phyloP scores from a whole-genome alignment of 2,888 invertebrate genomes.

The Omphaloscelis lunosa region DNA sequence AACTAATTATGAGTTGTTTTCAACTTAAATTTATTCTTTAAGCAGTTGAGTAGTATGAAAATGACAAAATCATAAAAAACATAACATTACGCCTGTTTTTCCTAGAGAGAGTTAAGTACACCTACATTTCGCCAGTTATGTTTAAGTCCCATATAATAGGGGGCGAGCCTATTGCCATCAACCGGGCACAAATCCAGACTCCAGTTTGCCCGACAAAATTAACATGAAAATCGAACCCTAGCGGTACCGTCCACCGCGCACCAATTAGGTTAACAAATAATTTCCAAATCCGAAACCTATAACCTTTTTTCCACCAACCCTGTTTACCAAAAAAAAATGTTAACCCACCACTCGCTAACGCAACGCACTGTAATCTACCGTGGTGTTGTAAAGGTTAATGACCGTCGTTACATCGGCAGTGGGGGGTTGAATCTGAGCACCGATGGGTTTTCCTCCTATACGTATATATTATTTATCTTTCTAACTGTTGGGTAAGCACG shows the following conservation, averaged over 20 bases:
- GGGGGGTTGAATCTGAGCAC: constrained; percentile 65
- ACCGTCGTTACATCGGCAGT: constrained; percentile 63
- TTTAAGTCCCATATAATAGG: no score
- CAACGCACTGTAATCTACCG: constrained; percentile 61
- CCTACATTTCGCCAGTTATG: no score
- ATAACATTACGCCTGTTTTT: no score
- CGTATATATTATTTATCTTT: constrained; percentile 68
- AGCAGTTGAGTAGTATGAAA: not conserved
- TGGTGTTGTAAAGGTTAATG: constrained; percentile 67
- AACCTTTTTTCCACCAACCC: constrained; percentile 32
- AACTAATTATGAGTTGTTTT: not conserved
- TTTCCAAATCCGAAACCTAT: constrained; percentile 17
- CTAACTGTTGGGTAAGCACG: constrained; percentile 66
- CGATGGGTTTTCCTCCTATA: constrained; percentile 65
- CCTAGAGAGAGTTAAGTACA: no score
- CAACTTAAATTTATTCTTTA: no score
- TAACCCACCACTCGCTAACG: constrained; percentile 50
- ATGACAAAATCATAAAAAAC: no score
- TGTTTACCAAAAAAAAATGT: constrained; percentile 59
- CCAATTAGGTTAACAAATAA: constrained; percentile 41
- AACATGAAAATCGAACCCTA: constrained; percentile 21
- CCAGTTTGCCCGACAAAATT: constrained; percentile 7
- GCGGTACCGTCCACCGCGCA: not conserved
- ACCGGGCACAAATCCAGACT: no score
- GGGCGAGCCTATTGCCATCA: no score